Base-by-base conservation (phyloP, 2,888 invertebrate genomes). In the Meganola albula region DNA sequence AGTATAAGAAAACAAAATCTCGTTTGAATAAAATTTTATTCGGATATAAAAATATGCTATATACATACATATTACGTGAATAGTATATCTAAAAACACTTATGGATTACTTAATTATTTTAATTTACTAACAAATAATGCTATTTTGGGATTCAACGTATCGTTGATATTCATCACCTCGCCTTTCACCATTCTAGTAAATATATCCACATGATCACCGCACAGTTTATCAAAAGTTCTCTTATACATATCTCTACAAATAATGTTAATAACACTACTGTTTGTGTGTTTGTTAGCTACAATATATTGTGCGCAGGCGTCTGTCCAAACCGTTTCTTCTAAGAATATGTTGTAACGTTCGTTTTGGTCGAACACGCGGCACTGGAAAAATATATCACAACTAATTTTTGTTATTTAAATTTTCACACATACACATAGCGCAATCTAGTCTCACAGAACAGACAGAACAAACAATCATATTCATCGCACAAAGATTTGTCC, bases 301-400 rank as follows among this genome's bases (percentile, higher is more conserved):
- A 75, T 50, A 12, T 36, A 41, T 4, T 62, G 53, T 0, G 70
- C 74, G 42, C 79, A 82, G 0, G 62, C 58, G 28, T 45, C 49
- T 0, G 73, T 70, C 72, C 83, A 74, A 4, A 76, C 45, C 0
- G 79, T 63, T 35, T 87, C 88, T 69, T 91, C 91, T 24, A 87
- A 69, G 53, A 80, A 88, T 23, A 84, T 76, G 58, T 91, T 91
- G 70, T 90, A 90, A 38, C 84, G 74, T 54, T 90, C 90, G 39
- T 89, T 90, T 53, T 88, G 87, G 46, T 91, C 91, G 63, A 91
- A 92, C 0, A 91, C 88, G 53, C 89, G 75, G 27, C 83, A 86
- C 85, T 88, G 75, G 24, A 75, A 66, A 16, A 4, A 23, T 11
- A 10, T 7, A 1, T 3, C 2, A 13, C n/a, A n/a, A n/a, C n/a